phyloP scores from a whole-genome alignment of 2,797 vertebrate species.

The Pelodytes ibericus region DNA sequence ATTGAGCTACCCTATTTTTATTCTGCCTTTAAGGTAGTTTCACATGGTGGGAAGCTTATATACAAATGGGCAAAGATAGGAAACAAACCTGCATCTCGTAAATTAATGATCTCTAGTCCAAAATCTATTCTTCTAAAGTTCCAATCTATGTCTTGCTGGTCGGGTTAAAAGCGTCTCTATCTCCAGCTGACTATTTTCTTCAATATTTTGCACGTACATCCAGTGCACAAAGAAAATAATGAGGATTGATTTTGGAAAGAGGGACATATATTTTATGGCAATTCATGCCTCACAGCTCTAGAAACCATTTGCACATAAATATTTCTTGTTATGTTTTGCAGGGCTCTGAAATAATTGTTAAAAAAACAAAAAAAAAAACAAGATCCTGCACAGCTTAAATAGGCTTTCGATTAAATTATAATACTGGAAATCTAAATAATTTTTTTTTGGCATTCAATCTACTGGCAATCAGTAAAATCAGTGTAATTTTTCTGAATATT shows the following conservation, averaged over 20 bases:
- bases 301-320: slow-evolving; percentile 31
- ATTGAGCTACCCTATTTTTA: background rate
- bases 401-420: background rate
- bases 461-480: background rate
- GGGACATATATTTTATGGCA: slow-evolving; percentile 43
- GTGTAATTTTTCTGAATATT: no score
- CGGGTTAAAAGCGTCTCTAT: slow-evolving; percentile 64
- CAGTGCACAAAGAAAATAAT: slow-evolving; percentile 59
- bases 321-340: slow-evolving; percentile 32
- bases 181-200: slow-evolving; percentile 60
- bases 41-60: slow-evolving; percentile 32
- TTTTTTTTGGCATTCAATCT: slow-evolving; percentile 6
- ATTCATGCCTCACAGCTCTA: slow-evolving; percentile 19
- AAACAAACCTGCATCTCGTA: slow-evolving; percentile 58
- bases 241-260: slow-evolving; percentile 57
- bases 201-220: slow-evolving; percentile 60
- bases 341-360: slow-evolving; percentile 34
- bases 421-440: slow-evolving; percentile 18
- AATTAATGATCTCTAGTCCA: slow-evolving; percentile 68
- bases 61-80: slow-evolving; percentile 58
- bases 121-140: slow-evolving; percentile 63
- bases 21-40: slow-evolving; percentile 9
- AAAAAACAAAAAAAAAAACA: no score
- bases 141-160: slow-evolving; percentile 62
- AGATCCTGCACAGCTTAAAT: background rate